Percentiles rank a stretch among this genome's conserved stretches.
Evolutionary conservation across 35 echinoderm and acorn worm genomes (phyloP).

Genomic region (Ophioderma brevispina): DNA sequence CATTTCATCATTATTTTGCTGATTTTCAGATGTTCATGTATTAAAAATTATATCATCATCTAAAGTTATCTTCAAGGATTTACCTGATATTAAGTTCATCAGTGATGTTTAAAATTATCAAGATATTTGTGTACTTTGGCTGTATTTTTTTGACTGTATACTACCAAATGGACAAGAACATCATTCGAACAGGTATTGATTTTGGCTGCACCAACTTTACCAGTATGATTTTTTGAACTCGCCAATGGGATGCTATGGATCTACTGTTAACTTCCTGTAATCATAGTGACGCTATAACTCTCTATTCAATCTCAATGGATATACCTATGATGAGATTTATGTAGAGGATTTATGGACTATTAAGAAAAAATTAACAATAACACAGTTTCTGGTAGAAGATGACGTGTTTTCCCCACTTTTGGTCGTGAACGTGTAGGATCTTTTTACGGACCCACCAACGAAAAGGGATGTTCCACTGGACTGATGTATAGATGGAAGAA

Average conservation of each 20-base stretch:
- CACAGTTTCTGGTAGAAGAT: background rate
- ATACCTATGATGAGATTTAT: background rate
- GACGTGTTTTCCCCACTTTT: background rate
- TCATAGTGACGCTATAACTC: background rate
- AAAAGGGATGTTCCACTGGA: background rate
- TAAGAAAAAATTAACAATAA: background rate
- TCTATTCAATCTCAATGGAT: background rate
- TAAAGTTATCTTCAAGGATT: background rate
- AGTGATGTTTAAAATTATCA: background rate
- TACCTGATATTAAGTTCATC: background rate
- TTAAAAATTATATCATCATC: background rate
- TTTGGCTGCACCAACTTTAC: background rate
- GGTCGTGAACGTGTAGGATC: background rate
- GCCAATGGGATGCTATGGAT: background rate
- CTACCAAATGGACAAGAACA: background rate
- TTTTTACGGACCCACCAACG: background rate
- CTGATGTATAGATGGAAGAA: background rate
- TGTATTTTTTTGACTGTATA: background rate
- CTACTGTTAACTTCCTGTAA: background rate
- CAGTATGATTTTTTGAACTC: background rate
- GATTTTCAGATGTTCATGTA: too few species aligned
- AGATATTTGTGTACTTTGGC: background rate
- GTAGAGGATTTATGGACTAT: background rate
- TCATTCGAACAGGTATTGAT: background rate
- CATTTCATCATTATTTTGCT: too few species aligned